Conservation (phyloP, 1,140 invertebrate species). For the Cotesia glomerata region DNA sequence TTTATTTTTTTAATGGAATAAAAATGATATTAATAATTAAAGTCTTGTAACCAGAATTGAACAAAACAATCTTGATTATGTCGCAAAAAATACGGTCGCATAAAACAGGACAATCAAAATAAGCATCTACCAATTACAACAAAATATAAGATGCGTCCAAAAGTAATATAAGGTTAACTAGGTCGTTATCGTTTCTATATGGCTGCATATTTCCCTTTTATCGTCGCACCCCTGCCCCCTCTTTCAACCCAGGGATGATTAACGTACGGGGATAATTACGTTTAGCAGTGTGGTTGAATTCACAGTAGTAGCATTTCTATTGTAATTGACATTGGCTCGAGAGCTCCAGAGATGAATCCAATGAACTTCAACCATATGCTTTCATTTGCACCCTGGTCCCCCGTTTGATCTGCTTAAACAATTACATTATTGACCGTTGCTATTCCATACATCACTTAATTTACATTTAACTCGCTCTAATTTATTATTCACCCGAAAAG, state of each 20-base stretch:
- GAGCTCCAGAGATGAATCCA: neutral
- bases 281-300: constrained; percentile 17
- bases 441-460: too few relatives aligned
- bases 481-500: too few relatives aligned
- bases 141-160: neutral
- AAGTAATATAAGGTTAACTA: constrained; percentile 31
- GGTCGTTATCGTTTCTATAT: constrained; percentile 29
- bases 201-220: neutral
- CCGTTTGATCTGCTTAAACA: neutral
- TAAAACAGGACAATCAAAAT: neutral
- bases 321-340: constrained; percentile 14
- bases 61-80: too few relatives aligned
- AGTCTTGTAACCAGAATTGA: too few relatives aligned
- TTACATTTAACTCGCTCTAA: too few relatives aligned
- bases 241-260: constrained; percentile 8
- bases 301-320: neutral
- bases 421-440: constrained; percentile 10
- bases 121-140: neutral
- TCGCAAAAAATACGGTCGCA: neutral
- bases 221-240: too few relatives aligned
- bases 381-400: neutral
- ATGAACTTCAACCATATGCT: neutral
- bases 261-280: constrained; percentile 33
- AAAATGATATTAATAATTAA: too few relatives aligned
- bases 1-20: too few relatives aligned